A percentile compares a stretch with the other conserved stretches of the same genome.
Evolutionary conservation across 2,797 vertebrate species (phyloP).

Genomic region (Melanogrammus aeglefinus): DNA sequence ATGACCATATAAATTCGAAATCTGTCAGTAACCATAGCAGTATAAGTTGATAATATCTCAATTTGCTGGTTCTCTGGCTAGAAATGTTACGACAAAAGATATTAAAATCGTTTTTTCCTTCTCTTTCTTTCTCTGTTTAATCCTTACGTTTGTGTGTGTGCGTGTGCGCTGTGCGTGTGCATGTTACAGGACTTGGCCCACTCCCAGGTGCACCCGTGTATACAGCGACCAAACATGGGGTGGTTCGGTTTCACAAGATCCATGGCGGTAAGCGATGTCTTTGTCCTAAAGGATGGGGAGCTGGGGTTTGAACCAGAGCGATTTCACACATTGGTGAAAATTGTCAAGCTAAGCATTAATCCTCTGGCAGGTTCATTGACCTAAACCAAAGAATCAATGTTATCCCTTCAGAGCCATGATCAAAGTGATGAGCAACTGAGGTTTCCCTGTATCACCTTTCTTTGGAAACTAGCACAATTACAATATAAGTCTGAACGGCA

Average conservation of each 20-base stretch:
- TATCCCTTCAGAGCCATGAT: background rate
- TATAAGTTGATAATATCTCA: too few species aligned
- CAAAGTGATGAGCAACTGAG: background rate
- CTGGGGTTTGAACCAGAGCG: background rate
- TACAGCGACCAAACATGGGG: slow-evolving; percentile 70
- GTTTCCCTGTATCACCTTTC: background rate
- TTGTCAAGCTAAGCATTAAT: background rate
- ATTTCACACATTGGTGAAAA: background rate
- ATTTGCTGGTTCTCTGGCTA: too few species aligned
- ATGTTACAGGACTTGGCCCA: slow-evolving; percentile 59
- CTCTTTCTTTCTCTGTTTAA: too few species aligned
- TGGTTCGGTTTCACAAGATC: slow-evolving; percentile 75
- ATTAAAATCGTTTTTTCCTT: too few species aligned
- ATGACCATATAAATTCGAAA: too few species aligned
- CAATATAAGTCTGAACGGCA: too few species aligned
- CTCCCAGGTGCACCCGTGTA: slow-evolving; percentile 61
- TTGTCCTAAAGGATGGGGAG: background rate
- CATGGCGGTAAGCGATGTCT: slow-evolving; percentile 59
- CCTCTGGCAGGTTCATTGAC: background rate
- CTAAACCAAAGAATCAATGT: background rate
- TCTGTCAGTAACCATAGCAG: too few species aligned
- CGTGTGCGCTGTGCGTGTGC: background rate
- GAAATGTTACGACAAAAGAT: too few species aligned
- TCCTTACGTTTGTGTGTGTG: background rate
- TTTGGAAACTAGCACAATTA: too few species aligned